phyloP scores from a whole-genome alignment of 1,140 invertebrate genomes.

The Chrysoperla carnea region DNA sequence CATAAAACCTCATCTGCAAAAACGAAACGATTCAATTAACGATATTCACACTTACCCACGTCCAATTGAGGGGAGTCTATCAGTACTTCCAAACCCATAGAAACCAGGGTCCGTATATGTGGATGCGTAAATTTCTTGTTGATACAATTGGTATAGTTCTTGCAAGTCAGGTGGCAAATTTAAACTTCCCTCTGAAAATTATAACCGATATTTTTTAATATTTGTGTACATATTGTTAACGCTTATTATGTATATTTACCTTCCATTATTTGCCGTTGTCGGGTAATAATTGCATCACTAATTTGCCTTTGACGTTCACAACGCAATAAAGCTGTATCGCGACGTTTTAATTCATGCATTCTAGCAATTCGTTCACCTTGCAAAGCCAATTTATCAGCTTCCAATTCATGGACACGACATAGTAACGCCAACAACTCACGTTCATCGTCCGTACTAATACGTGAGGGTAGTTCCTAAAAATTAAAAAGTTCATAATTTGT shows the following conservation, averaged over 20 bases:
- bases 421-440: constrained; percentile 67
- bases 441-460: constrained; percentile 71
- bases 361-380: constrained; percentile 70
- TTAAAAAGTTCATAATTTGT: background rate
- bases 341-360: constrained; percentile 65
- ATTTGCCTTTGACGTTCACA: constrained; percentile 69
- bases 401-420: constrained; percentile 75
- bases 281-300: constrained; percentile 80
- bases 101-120: constrained; percentile 39
- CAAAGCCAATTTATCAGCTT: constrained; percentile 80
- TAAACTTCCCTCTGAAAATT: constrained; percentile 38
- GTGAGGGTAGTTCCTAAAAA: constrained; percentile 57
- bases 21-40: no score
- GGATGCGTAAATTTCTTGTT: constrained; percentile 64
- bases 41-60: constrained; percentile 19
- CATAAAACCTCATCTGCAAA: no score
- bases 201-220: background rate
- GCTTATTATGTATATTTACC: constrained; percentile 29
- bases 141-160: constrained; percentile 71
- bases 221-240: background rate
- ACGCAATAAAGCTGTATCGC: constrained; percentile 67
- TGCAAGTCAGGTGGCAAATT: constrained; percentile 58
- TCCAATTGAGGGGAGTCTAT: constrained; percentile 26
- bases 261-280: constrained; percentile 73
- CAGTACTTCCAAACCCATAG: constrained; percentile 25